phyloP scores from a whole-genome alignment of 2,113 vertebrate species.

The Pollimyrus isidori region DNA sequence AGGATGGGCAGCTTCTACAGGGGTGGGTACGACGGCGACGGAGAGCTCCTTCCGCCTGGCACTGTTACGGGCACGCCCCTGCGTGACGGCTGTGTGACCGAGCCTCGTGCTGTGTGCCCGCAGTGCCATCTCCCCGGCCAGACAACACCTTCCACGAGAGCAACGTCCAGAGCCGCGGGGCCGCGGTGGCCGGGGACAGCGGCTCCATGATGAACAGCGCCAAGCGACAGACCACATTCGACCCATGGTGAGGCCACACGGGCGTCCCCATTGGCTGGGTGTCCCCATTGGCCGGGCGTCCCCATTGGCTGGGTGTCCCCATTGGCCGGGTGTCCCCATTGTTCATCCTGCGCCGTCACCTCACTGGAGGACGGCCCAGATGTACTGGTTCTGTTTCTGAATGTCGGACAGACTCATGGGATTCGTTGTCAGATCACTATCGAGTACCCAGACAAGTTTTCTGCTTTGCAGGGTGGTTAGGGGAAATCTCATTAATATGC shows the following conservation, averaged over 20 bases:
- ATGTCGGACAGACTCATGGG: not conserved
- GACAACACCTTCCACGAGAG: constrained; percentile 91
- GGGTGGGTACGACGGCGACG: constrained; percentile 61
- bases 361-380: not conserved
- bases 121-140: constrained; percentile 92
- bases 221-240: constrained; percentile 86
- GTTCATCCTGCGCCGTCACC: not conserved
- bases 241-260: constrained; percentile 72
- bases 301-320: too few species aligned
- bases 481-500: not conserved
- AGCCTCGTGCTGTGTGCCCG: constrained; percentile 39
- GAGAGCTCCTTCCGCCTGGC: not conserved
- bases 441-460: not conserved
- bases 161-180: constrained; percentile 69
- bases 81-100: not conserved
- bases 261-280: not conserved
- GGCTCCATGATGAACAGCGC: constrained; percentile 75
- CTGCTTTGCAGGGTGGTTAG: not conserved
- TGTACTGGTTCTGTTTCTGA: not conserved
- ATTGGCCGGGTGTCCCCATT: too few species aligned
- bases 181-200: constrained; percentile 74
- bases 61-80: not conserved
- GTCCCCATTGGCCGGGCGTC: not conserved
- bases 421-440: not conserved
- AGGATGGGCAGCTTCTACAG: constrained; percentile 97